phyloP scores from a whole-genome alignment of 1,140 invertebrate genomes.

The Rhyacophila brunnea region DNA sequence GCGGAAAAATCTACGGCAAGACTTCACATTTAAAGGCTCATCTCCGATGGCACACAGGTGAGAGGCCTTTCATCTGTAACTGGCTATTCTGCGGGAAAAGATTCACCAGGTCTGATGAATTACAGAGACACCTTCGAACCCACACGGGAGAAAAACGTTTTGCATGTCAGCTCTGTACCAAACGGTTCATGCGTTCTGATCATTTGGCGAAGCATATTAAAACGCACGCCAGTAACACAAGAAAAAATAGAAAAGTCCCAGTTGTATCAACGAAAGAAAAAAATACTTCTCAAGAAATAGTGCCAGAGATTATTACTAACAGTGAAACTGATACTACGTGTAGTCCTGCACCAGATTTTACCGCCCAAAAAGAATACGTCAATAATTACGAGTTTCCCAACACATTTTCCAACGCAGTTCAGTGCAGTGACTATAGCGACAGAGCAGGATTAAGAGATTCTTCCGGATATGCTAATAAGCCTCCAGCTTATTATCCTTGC shows the following conservation, averaged over 20 bases:
- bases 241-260: slow-evolving; percentile 46
- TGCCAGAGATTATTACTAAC: background rate
- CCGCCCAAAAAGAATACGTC: slow-evolving; percentile 27
- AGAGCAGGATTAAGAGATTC: slow-evolving; percentile 21
- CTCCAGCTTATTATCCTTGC: slow-evolving; percentile 20
- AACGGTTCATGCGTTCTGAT: slow-evolving; percentile 81
- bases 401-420: too few species aligned
- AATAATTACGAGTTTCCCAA: slow-evolving; percentile 36
- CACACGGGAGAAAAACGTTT: slow-evolving; percentile 85
- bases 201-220: slow-evolving; percentile 83
- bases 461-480: slow-evolving; percentile 26
- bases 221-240: slow-evolving; percentile 68
- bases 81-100: slow-evolving; percentile 83
- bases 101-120: slow-evolving; percentile 86
- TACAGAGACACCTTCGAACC: slow-evolving; percentile 77
- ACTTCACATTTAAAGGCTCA: slow-evolving; percentile 89
- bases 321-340: slow-evolving; percentile 22
- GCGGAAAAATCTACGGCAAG: slow-evolving; percentile 88
- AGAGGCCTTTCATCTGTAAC: slow-evolving; percentile 72
- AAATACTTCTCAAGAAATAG: slow-evolving; percentile 1
- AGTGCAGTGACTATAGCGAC: slow-evolving; percentile 3
- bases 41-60: slow-evolving; percentile 80
- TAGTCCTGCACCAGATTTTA: slow-evolving; percentile 13
- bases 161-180: slow-evolving; percentile 69
- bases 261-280: slow-evolving; percentile 37